phyloP scores from a whole-genome alignment of 2,888 invertebrate genomes.

The Plusia festucae region DNA sequence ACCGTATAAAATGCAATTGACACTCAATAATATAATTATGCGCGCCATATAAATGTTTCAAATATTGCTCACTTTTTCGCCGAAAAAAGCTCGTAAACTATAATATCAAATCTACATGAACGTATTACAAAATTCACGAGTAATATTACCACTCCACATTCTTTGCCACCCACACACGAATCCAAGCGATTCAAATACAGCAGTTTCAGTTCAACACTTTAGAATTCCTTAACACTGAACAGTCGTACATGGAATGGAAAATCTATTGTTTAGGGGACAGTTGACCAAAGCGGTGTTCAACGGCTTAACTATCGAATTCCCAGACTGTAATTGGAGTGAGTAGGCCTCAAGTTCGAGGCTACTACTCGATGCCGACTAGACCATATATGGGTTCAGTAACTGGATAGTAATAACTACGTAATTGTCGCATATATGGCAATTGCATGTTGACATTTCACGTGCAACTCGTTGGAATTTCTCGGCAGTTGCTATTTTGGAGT shows the following conservation, averaged over 20 bases:
- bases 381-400: constrained; percentile 53
- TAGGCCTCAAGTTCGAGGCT: constrained; percentile 60
- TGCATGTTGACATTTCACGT: constrained; percentile 44
- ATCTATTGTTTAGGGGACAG: not conserved
- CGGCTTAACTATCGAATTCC: constrained; percentile 44
- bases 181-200: constrained; percentile 27
- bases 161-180: constrained; percentile 46
- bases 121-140: constrained; percentile 33
- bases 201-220: constrained; percentile 16
- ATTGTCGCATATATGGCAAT: constrained; percentile 26
- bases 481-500: constrained; percentile 30
- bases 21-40: no score
- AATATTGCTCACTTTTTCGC: not conserved
- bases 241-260: not conserved
- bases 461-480: constrained; percentile 30
- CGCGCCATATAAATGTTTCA: no score
- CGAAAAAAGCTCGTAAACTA: constrained; percentile 11
- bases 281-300: constrained; percentile 1
- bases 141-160: constrained; percentile 44
- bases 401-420: constrained; percentile 28
- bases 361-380: constrained; percentile 31
- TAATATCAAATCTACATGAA: constrained; percentile 19
- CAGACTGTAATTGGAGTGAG: constrained; percentile 50
- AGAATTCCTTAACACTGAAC: constrained; percentile 35
- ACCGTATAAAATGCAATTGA: not conserved